Evolutionary conservation across 2,113 vertebrate genomes (phyloP), one percentile per base, ranked within the genome.

Genomic region (Mustelus asterias): DNA sequence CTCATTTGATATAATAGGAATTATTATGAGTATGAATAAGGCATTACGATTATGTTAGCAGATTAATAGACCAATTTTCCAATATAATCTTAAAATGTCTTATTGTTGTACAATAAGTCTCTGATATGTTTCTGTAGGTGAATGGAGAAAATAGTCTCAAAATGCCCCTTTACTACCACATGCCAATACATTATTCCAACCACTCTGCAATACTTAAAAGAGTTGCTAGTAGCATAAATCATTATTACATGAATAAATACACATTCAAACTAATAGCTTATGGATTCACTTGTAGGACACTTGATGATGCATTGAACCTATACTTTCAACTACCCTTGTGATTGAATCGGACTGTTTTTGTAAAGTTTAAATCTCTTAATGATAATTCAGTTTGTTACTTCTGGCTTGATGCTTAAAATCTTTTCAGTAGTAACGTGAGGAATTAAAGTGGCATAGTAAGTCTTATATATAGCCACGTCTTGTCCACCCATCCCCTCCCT

Each of bases 181-280:
- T 37, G 18, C 89, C 29, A 92, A 65, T 13, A 9, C 16, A 14
- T 83, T 58, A 20, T 88, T 88, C 11, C 29, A 58, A 33, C 3
- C 54, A 89, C 24, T 33, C 72, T 63, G 54, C 88, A 90, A 90
- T 63, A 92, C 65, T 93, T 67, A 3, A 93, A 92, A 93, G 80
- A 83, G 37, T 83, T 83, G 80, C 80, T 22, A 22, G 29, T 7
- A 95, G 69, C 44, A 72, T 16, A 72, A 72, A 72, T 95, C 9
- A 41, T 48, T 69, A 72, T 54, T 72, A 14, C 3, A 5, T 95
- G 3, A 94, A 76, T 13, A 72, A 69, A 54, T 72, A 76, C 69
- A 54, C 26, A 11, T 76, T 54, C 1, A 8, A 54, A 10, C 48
- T 48, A 63, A 33, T 60, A 90, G 10, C 29, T 22, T 95, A 41